Percentiles rank a stretch among this genome's conserved stretches.
Conservation (phyloP, 2,113 vertebrate genomes). For the Chroicocephalus ridibundus region DNA sequence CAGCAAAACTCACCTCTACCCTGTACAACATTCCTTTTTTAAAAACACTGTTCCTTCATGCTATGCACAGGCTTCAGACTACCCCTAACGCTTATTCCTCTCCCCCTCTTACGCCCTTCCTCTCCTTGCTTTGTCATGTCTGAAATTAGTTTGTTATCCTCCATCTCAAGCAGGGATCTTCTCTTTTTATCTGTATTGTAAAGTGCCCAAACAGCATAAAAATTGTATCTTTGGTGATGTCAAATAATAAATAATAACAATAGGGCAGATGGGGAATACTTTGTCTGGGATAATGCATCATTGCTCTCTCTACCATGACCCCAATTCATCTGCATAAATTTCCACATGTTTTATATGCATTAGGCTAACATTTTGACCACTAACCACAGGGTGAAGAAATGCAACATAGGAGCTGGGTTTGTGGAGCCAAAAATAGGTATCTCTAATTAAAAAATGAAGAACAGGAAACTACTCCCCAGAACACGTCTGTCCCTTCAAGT, state of each 20-base stretch:
- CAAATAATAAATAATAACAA: constrained; percentile 57
- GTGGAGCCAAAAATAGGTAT: neutral
- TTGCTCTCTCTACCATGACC: constrained; percentile 46
- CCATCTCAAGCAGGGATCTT: neutral
- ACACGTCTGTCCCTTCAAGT: neutral
- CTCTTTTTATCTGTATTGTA: constrained; percentile 11
- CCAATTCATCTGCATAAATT: constrained; percentile 55
- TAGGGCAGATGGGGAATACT: constrained; percentile 37
- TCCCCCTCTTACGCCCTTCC: neutral
- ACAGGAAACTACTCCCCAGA: neutral
- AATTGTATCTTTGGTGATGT: constrained; percentile 20
- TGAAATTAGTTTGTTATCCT: constrained; percentile 16
- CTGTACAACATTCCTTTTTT: neutral
- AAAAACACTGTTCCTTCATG: neutral
- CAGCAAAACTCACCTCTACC: neutral
- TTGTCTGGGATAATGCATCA: constrained; percentile 50
- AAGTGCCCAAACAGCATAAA: constrained; percentile 24
- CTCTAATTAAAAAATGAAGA: neutral
- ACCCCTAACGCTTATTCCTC: neutral
- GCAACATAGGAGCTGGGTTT: neutral
- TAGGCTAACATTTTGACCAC: constrained; percentile 49
- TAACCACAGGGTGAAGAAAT: constrained; percentile 18
- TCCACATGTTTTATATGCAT: constrained; percentile 40
- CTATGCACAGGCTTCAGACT: neutral
- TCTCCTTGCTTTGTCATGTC: neutral